Evolutionary conservation across 2,797 vertebrate genomes (phyloP).

Genomic region (Nyctibius grandis): DNA sequence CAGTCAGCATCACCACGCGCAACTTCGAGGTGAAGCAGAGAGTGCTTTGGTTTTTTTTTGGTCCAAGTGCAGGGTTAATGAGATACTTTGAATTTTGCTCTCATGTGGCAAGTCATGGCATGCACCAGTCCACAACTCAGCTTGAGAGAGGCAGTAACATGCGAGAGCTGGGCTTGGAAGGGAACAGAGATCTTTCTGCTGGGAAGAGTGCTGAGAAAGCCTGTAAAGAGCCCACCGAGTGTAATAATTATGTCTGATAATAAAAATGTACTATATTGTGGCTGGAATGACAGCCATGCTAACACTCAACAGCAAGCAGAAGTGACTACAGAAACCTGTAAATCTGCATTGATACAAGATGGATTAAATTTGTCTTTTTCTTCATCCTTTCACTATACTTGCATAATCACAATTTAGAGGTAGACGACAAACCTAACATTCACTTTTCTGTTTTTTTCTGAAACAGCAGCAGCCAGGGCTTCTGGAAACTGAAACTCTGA

Average conservation of each 20-base stretch:
- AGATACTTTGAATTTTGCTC: neutral
- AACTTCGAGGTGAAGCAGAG: neutral
- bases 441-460: fast-evolving
- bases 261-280: fast-evolving
- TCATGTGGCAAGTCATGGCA: neutral
- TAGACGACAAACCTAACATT: neutral
- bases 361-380: neutral
- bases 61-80: neutral
- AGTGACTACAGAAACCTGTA: neutral
- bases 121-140: fast-evolving
- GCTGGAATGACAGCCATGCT: neutral
- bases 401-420: neutral
- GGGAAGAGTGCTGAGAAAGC: neutral
- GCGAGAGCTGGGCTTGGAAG: fast-evolving
- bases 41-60: neutral
- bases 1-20: neutral
- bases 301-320: neutral
- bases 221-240: neutral
- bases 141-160: fast-evolving
- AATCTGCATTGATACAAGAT: neutral
- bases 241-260: neutral
- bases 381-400: neutral
- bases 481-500: neutral
- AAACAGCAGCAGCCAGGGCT: neutral
- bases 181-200: neutral